Evolutionary conservation across 2,797 vertebrate genomes (phyloP).

Genomic region (Dendrocincla tyrannina): DNA sequence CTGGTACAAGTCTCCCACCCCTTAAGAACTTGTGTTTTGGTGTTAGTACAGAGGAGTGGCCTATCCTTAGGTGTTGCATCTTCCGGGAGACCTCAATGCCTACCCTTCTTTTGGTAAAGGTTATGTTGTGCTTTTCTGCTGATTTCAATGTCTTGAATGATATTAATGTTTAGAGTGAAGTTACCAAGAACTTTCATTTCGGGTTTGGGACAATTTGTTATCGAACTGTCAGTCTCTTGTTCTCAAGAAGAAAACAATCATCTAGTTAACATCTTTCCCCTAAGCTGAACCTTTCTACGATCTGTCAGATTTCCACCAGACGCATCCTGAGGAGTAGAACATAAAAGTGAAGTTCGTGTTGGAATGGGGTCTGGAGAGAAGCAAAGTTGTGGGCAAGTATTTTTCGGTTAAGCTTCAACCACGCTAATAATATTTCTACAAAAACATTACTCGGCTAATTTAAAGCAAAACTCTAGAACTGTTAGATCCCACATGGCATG

Average conservation of each 20-base stretch:
- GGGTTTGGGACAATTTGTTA: neutral
- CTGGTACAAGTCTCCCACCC: neutral
- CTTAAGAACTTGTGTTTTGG: neutral
- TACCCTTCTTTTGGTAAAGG: neutral
- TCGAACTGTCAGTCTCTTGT: neutral
- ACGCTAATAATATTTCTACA: neutral
- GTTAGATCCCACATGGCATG: conserved; percentile 22
- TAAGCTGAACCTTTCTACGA: neutral
- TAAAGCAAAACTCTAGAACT: conserved; percentile 45
- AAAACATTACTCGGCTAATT: conserved; percentile 14
- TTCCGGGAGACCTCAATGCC: neutral
- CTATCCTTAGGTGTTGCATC: neutral
- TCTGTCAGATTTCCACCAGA: neutral
- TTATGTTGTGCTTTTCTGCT: neutral
- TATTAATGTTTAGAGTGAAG: neutral
- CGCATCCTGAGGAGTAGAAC: neutral
- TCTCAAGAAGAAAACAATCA: neutral
- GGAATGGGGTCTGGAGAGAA: neutral
- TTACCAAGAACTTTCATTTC: neutral
- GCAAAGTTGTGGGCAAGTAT: neutral
- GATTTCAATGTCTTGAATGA: neutral
- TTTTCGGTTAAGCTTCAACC: neutral
- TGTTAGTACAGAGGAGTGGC: neutral
- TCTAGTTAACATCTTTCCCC: neutral
- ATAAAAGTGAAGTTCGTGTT: neutral